Evolutionary conservation across 1,140 invertebrate genomes (phyloP).

Genomic region (Drosophila tropicalis): DNA sequence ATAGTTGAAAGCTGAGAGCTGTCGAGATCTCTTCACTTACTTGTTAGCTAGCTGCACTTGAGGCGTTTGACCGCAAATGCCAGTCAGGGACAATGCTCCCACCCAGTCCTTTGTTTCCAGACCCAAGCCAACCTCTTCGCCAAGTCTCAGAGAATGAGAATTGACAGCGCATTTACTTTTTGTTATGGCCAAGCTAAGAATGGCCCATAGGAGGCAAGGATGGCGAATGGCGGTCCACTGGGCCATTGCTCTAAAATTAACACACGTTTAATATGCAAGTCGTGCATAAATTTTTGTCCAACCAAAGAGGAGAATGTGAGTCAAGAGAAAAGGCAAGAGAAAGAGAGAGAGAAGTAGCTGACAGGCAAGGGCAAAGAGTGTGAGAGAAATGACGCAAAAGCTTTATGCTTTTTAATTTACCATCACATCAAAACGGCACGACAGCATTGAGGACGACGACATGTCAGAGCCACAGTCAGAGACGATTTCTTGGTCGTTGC

Average conservation of each 20-base stretch:
- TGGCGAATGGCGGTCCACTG: slow-evolving; percentile 27
- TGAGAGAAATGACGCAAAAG: slow-evolving; percentile 26
- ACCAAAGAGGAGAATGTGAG: not conserved
- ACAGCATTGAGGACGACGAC: slow-evolving; percentile 61
- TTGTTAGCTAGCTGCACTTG: slow-evolving; percentile 39
- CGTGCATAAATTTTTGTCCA: slow-evolving; percentile 74
- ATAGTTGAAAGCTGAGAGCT: slow-evolving; percentile 27
- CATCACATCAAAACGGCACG: slow-evolving; percentile 72
- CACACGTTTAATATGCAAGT: slow-evolving; percentile 82
- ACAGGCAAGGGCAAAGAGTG: not conserved
- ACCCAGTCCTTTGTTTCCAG: not conserved
- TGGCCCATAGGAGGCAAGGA: slow-evolving; percentile 1
- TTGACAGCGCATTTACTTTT: slow-evolving; percentile 11
- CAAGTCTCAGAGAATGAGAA: not conserved
- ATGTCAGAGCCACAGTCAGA: slow-evolving; percentile 57
- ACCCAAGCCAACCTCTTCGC: not conserved
- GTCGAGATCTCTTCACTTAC: slow-evolving; percentile 56
- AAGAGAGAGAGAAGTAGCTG: not conserved
- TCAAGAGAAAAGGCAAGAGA: not conserved
- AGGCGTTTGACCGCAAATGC: slow-evolving; percentile 47
- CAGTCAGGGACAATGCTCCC: slow-evolving; percentile 32
- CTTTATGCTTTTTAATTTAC: slow-evolving; percentile 77
- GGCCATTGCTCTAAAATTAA: slow-evolving; percentile 75
- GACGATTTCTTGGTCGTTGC: slow-evolving; percentile 1
- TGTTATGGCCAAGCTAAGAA: not conserved